A percentile compares a stretch with the other conserved stretches of the same genome.
phyloP scores from a whole-genome alignment of 2,888 invertebrate species.

The Oasisia sp. region DNA sequence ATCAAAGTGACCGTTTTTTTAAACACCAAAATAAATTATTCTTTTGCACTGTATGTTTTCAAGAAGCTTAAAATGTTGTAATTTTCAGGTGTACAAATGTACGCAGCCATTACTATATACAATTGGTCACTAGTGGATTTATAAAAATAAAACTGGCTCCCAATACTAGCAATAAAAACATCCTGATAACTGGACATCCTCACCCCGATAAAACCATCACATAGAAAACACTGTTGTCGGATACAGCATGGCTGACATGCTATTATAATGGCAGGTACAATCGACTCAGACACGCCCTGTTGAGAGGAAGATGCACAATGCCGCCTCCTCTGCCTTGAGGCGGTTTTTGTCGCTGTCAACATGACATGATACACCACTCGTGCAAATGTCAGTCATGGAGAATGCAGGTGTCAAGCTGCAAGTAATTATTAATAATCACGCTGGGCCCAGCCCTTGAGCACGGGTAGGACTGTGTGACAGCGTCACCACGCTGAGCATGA shows the following conservation, averaged over 20 bases:
- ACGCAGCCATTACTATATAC: no score
- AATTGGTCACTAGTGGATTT: neutral
- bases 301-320: neutral
- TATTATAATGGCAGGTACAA: neutral
- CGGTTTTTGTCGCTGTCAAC: neutral
- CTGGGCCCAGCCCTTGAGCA: neutral
- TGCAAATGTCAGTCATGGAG: neutral
- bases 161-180: neutral
- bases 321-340: neutral
- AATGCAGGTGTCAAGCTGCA: neutral
- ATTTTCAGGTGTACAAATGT: no score
- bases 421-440: constrained; percentile 13
- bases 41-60: no score
- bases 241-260: neutral
- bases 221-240: neutral
- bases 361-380: neutral
- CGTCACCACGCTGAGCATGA: neutral
- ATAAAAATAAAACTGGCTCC: neutral
- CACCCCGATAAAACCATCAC: neutral
- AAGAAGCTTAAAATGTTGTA: no score
- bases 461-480: neutral
- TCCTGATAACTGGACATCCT: neutral
- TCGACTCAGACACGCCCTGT: neutral
- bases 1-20: no score
- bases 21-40: no score